phyloP scores from a whole-genome alignment of 2,888 invertebrate genomes.

The Rapana venosa region DNA sequence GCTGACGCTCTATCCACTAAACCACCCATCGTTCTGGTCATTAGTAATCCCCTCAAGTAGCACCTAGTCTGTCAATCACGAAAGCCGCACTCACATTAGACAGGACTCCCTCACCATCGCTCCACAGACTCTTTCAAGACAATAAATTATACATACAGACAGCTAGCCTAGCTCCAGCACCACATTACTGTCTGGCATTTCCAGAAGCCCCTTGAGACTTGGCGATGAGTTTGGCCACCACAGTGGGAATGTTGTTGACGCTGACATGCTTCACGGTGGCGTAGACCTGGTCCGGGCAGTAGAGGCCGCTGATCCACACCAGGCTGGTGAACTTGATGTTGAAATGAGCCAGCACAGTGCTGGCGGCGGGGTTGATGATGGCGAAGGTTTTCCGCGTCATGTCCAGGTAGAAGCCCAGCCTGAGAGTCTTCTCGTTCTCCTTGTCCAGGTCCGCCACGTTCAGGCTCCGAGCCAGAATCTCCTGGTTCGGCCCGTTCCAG shows the following conservation, averaged over 20 bases:
- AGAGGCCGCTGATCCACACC: slow-evolving; percentile 47
- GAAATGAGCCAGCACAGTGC: slow-evolving; percentile 48
- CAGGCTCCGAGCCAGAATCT: slow-evolving; percentile 48
- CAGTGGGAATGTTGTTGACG: slow-evolving; percentile 48
- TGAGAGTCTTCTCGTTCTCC: slow-evolving; percentile 50
- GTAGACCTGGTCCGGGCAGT: slow-evolving; percentile 51
- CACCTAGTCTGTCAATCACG: background rate
- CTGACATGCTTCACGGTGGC: slow-evolving; percentile 44
- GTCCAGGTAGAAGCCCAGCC: slow-evolving; percentile 51
- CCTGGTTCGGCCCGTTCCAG: slow-evolving; percentile 53
- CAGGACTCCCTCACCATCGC: background rate
- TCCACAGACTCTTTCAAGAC: no score
- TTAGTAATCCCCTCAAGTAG: no score
- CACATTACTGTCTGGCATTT: background rate
- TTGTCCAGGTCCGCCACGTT: slow-evolving; percentile 49
- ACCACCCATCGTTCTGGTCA: no score
- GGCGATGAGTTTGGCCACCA: slow-evolving; percentile 47
- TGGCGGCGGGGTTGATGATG: slow-evolving; percentile 48
- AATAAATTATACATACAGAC: background rate
- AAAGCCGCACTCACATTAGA: background rate
- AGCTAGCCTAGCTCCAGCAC: background rate
- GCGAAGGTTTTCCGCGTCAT: slow-evolving; percentile 42
- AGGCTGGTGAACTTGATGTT: slow-evolving; percentile 48
- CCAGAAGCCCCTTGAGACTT: background rate
- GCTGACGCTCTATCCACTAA: no score